Evolutionary conservation across 1,140 invertebrate genomes (phyloP).

Genomic region (Schlechtendalia chinensis): DNA sequence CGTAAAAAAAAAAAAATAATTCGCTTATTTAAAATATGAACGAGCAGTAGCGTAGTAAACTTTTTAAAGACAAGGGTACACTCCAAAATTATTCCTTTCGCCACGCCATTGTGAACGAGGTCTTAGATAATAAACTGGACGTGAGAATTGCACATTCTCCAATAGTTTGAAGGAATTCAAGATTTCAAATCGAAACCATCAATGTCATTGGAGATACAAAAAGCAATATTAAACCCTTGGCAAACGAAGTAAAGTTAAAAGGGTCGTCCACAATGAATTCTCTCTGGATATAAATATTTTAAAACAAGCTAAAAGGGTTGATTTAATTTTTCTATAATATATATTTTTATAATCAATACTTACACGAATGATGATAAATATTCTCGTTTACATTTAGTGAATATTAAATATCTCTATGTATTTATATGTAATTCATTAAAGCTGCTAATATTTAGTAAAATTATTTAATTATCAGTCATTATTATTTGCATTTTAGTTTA

Average conservation of each 20-base stretch:
- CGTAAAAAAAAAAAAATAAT: neutral
- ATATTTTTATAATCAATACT: conserved; percentile 19
- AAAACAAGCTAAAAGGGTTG: neutral
- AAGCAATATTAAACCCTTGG: neutral
- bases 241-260: neutral
- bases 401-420: no score
- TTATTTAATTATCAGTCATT: no score
- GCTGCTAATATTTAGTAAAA: no score
- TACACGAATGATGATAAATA: no score
- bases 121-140: conserved; percentile 2
- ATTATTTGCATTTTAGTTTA: no score
- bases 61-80: no score
- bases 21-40: conserved; percentile 21
- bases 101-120: conserved; percentile 14
- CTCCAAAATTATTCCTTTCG: no score
- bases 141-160: neutral
- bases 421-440: no score
- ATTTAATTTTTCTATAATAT: neutral
- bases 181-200: conserved; percentile 3
- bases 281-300: neutral
- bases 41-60: no score
- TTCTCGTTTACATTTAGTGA: no score
- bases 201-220: neutral
- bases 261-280: neutral
- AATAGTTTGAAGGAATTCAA: neutral